These are phyloP conservation scores for Corapipo altera DNA, from an alignment of 2,113 vertebrate genomes.

Conservation along the genomic window DNA sequence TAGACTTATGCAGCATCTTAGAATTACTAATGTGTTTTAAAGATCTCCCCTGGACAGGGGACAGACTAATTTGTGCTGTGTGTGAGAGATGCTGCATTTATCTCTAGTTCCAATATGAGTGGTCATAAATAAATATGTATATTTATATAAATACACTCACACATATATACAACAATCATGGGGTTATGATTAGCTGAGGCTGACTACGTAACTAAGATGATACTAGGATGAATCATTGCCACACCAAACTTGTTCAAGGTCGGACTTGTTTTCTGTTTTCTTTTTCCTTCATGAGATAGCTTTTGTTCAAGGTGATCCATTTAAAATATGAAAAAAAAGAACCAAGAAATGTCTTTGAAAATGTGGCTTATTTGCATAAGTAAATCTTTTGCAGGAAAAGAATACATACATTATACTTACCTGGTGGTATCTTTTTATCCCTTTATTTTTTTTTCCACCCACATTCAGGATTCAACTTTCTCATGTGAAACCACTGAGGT, in stretches of 20 bases:
- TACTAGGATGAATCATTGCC: constrained; percentile 68
- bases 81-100: constrained; percentile 2
- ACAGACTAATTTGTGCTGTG: background rate
- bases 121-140: constrained; percentile 13
- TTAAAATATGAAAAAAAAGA: background rate
- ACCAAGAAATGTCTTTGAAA: background rate
- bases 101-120: constrained; percentile 50
- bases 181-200: constrained; percentile 66
- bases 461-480: constrained; percentile 27
- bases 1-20: background rate
- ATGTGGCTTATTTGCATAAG: constrained; percentile 7
- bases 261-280: constrained; percentile 28
- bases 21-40: background rate
- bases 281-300: background rate
- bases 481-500: constrained; percentile 21
- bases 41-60: background rate
- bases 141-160: constrained; percentile 23
- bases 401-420: background rate
- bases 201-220: constrained; percentile 69
- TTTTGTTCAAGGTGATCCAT: constrained; percentile 5
- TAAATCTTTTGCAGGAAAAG: constrained; percentile 10
- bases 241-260: constrained; percentile 37
- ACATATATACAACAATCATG: constrained; percentile 44
- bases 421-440: background rate
- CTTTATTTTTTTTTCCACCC: background rate